Percentiles rank a stretch among this genome's conserved stretches.
These are phyloP conservation scores for Oreochromis aureus DNA, from an alignment of 2,113 vertebrate species.

Conservation along the genomic window DNA sequence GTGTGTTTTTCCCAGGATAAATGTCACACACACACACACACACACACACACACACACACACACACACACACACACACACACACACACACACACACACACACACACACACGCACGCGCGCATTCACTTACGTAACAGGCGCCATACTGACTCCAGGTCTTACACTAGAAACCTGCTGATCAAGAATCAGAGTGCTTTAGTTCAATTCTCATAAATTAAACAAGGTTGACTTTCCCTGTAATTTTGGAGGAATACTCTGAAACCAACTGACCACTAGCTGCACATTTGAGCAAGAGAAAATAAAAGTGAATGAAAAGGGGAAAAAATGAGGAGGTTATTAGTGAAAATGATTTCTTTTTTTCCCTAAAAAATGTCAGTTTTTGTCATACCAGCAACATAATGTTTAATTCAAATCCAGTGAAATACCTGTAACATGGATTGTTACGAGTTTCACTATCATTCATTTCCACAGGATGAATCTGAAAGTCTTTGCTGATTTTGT, in stretches of 20 bases:
- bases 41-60: background rate
- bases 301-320: background rate
- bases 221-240: background rate
- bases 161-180: background rate
- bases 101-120: rapidly evolving
- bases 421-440: background rate
- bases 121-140: background rate
- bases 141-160: background rate
- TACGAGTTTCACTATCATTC: background rate
- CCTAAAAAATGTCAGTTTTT: background rate
- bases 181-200: background rate
- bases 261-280: background rate
- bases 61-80: rapidly evolving
- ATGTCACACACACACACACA: background rate
- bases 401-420: background rate
- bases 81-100: too few relatives aligned
- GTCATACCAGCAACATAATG: background rate
- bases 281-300: background rate
- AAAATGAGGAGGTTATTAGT: background rate
- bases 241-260: background rate
- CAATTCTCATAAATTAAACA: background rate
- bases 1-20: background rate
- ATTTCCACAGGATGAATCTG: background rate
- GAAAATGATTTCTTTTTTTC: rapidly evolving
- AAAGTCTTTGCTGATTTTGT: background rate